Percentiles rank a stretch among this genome's conserved stretches.
phyloP scores from a whole-genome alignment of 2,888 invertebrate genomes.

The Megastigmus dorsalis region DNA sequence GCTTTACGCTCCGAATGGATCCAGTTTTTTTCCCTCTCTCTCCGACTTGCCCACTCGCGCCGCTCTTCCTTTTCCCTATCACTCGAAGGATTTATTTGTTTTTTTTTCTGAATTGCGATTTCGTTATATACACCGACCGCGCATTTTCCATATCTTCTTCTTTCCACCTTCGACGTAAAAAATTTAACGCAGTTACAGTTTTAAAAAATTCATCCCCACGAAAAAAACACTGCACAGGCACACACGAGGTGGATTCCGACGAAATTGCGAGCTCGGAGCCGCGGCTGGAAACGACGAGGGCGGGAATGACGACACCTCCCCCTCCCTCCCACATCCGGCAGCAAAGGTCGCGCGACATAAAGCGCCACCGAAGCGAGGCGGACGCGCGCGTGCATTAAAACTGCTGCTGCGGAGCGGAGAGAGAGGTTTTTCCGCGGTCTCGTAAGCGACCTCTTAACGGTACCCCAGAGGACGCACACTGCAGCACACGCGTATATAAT shows the following conservation, averaged over 20 bases:
- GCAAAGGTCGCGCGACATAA: too few relatives aligned
- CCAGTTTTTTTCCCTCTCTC: too few relatives aligned
- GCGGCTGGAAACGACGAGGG: neutral
- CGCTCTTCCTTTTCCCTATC: too few relatives aligned
- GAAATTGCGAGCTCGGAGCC: neutral
- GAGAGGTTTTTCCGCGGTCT: conserved; percentile 16
- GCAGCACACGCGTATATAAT: conserved; percentile 50
- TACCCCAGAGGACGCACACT: conserved; percentile 56
- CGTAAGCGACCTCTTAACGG: conserved; percentile 62
- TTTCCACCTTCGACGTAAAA: neutral
- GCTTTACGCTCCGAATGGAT: neutral
- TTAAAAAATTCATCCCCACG: neutral
- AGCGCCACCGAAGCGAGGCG: neutral
- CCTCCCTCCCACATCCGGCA: too few relatives aligned
- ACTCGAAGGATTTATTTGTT: too few relatives aligned
- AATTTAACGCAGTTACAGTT: too few relatives aligned
- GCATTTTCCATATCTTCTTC: neutral
- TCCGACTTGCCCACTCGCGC: too few relatives aligned
- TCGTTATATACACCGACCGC: neutral
- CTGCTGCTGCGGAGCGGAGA: neutral
- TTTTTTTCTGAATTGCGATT: neutral
- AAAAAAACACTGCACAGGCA: neutral
- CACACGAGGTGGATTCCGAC: neutral
- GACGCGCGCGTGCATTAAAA: neutral
- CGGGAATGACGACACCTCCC: neutral